Evolutionary conservation across 1,140 invertebrate species (phyloP).

Genomic region (Babylonia areolata): DNA sequence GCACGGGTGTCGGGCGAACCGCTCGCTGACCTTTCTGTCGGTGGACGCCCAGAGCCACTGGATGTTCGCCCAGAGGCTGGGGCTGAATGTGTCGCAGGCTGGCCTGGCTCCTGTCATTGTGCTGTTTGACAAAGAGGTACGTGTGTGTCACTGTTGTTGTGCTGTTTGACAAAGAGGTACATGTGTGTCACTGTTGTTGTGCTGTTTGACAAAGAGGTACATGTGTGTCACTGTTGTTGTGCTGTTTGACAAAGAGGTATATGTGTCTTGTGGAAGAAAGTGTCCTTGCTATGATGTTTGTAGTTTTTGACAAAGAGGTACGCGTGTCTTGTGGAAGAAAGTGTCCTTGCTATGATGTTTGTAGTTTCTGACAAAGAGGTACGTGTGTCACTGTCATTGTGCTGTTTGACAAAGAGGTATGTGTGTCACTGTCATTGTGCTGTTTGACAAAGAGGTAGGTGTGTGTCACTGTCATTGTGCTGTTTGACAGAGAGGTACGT

Average conservation of each 20-base stretch:
- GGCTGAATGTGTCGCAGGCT: slow-evolving; percentile 73
- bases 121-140: slow-evolving; percentile 85
- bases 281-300: too few species aligned
- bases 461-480: slow-evolving; percentile 83
- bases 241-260: slow-evolving; percentile 85
- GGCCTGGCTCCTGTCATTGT: slow-evolving; percentile 80
- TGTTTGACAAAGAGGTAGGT: slow-evolving; percentile 84
- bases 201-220: slow-evolving; percentile 85
- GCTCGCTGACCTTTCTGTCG: slow-evolving; percentile 82
- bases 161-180: slow-evolving; percentile 85
- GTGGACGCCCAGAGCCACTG: slow-evolving; percentile 84
- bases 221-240: slow-evolving; percentile 80
- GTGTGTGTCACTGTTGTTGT: slow-evolving; percentile 80
- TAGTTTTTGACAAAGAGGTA: too few species aligned
- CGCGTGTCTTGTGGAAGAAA: too few species aligned
- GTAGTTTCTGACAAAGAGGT: too few species aligned
- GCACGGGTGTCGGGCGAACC: slow-evolving; percentile 81
- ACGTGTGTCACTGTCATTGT: slow-evolving; percentile 83
- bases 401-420: slow-evolving; percentile 85
- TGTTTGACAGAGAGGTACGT: slow-evolving; percentile 84
- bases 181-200: slow-evolving; percentile 80
- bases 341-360: too few species aligned
- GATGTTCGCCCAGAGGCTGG: slow-evolving; percentile 85
- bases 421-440: slow-evolving; percentile 82
- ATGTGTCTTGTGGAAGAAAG: too few species aligned